These are phyloP conservation scores for Micronycteris hirsuta DNA, from an alignment of 2,113 vertebrate genomes.

Conservation along the genomic window DNA sequence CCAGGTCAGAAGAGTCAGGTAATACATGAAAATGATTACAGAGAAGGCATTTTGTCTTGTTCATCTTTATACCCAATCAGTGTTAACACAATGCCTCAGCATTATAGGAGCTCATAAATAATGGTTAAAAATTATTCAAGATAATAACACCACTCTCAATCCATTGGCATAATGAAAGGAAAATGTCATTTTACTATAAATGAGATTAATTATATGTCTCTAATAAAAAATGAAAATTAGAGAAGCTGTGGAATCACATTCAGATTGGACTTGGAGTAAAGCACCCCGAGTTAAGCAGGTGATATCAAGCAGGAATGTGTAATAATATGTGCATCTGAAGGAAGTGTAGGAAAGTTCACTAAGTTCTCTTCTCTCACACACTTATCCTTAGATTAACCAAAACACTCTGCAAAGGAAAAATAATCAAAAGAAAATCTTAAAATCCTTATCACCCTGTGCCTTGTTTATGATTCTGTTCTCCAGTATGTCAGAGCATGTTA, in stretches of 20 bases:
- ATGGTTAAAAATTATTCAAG: background rate
- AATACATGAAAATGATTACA: background rate
- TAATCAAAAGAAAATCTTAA: background rate
- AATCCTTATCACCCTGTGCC: background rate
- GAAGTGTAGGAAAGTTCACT: background rate
- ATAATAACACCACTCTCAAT: background rate
- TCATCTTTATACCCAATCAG: background rate
- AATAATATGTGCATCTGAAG: background rate
- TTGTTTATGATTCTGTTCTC: constrained; percentile 32
- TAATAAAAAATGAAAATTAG: background rate
- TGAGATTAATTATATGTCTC: background rate
- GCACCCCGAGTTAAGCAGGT: background rate
- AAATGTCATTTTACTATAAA: background rate
- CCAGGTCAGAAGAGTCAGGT: background rate
- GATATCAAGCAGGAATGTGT: background rate
- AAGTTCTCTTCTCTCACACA: background rate
- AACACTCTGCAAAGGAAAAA: constrained; percentile 27
- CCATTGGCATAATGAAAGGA: background rate
- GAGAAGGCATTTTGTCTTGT: background rate
- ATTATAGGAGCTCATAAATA: background rate
- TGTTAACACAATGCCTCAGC: background rate
- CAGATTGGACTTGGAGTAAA: background rate
- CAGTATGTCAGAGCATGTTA: background rate
- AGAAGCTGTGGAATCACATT: background rate
- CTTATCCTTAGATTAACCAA: background rate